Evolutionary conservation across 2,797 vertebrate species (phyloP), one percentile per base, ranked within the genome.

Genomic region (Scolopax bukidnonensis): DNA sequence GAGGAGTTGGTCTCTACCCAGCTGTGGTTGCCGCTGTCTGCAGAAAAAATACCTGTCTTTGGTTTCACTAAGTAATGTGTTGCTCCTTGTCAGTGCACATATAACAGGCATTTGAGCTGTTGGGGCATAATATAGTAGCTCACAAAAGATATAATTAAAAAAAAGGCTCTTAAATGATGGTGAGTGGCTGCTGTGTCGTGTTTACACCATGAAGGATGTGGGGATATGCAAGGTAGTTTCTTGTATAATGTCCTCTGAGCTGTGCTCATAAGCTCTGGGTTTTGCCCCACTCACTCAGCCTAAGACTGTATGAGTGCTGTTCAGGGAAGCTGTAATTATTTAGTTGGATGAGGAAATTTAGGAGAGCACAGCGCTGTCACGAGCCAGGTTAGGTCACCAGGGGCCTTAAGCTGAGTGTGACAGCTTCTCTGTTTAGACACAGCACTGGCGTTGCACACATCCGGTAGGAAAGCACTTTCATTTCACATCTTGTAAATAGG

Each of bases 21-120:
- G 54, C 57, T 59, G 43, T 8, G 41, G 53, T 27, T 40, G 50
- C 56, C 51, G 70, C 71, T 41, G 36, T 5, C 64, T 51, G 57
- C 54, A 50, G 63, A 11, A 40, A 38, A 41, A 40, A 6, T 28
- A 30, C 28, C 68, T 51, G 64, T 1, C 2, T 6, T 63, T 73
- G 64, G 18, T 53, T 79, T 61, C 61, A 24, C 40, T 0, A 16
- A 33, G 25, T 40, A 24, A 4, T 10, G 1, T 1, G 7, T 16
- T 68, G 40, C 27, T 48, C 33, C 21, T 0, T 14, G 43, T 41
- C 47, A 23, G 0, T 30, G 51, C 28, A 9, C 5, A 2, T 12
- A 1, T 3, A 45, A 27, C 41, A 21, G 41, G 36, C 23, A 2
- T 11, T 64, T 12, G 36, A 28, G 54, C 20, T 41, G 32, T 25